These are phyloP conservation scores for Lamellibrachia columna DNA, from an alignment of 2,888 invertebrate species.

Conservation along the genomic window DNA sequence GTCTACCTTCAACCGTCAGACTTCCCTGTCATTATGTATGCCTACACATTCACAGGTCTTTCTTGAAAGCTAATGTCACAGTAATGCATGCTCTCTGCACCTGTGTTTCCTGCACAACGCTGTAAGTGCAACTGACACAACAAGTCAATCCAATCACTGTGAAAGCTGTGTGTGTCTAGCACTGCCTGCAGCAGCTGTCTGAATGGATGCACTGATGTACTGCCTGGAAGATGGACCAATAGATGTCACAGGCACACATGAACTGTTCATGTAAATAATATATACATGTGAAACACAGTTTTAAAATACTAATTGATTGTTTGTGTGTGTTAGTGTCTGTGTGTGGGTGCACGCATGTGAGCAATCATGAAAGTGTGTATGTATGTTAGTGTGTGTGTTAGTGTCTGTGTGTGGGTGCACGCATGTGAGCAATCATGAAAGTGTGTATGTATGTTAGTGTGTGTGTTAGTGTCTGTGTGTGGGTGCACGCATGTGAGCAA, in stretches of 20 bases:
- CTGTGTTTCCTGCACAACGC: background rate
- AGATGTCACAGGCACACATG: background rate
- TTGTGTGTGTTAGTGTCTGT: too few relatives aligned
- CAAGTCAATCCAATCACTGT: background rate
- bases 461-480: too few relatives aligned
- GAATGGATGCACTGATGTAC: background rate
- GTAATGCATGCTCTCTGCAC: background rate
- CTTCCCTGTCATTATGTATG: background rate
- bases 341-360: too few relatives aligned
- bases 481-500: too few relatives aligned
- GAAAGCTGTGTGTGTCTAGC: background rate
- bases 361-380: too few relatives aligned
- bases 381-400: too few relatives aligned
- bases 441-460: too few relatives aligned
- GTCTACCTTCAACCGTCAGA: background rate
- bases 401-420: too few relatives aligned
- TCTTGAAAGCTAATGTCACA: background rate
- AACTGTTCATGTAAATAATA: background rate
- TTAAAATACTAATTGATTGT: too few relatives aligned
- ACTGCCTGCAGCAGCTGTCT: background rate
- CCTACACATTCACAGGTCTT: background rate
- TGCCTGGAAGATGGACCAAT: background rate
- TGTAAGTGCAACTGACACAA: background rate
- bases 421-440: too few relatives aligned
- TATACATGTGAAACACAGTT: background rate